Conservation (phyloP, 2,888 invertebrate genomes). For the Eupelmus urozonus region DNA sequence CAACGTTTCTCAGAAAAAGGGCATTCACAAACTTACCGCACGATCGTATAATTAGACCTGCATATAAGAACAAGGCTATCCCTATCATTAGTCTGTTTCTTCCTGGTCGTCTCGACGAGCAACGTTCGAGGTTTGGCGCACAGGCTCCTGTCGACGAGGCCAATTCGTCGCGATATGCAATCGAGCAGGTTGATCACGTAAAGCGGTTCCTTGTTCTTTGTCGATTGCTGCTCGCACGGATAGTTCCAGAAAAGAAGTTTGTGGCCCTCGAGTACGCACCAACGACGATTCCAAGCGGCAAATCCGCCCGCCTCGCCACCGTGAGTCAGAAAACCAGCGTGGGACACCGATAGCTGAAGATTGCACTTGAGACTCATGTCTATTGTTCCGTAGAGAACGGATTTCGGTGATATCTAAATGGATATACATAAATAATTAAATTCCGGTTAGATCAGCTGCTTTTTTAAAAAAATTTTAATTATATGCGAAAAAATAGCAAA, state of each 20-base stretch:
- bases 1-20: no score
- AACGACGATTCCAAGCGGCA: slow-evolving; percentile 79
- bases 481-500: no score
- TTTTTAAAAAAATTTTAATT: background rate
- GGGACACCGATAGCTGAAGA: slow-evolving; percentile 68
- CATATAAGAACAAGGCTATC: slow-evolving; percentile 63
- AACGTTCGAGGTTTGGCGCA: slow-evolving; percentile 79
- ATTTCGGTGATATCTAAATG: slow-evolving; percentile 63
- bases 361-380: slow-evolving; percentile 67
- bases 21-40: slow-evolving; percentile 62
- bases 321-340: slow-evolving; percentile 79
- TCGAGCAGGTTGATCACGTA: slow-evolving; percentile 75
- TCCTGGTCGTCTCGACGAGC: slow-evolving; percentile 71
- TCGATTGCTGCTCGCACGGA: slow-evolving; percentile 75
- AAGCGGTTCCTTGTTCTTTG: slow-evolving; percentile 67
- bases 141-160: slow-evolving; percentile 74
- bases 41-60: slow-evolving; percentile 58
- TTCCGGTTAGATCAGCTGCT: background rate
- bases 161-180: slow-evolving; percentile 71
- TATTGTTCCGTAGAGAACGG: slow-evolving; percentile 68
- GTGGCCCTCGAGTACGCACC: slow-evolving; percentile 79
- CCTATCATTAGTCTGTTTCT: slow-evolving; percentile 57
- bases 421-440: no score
- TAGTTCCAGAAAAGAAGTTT: slow-evolving; percentile 79
- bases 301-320: slow-evolving; percentile 75